A percentile compares a stretch with the other conserved stretches of the same genome.
Conservation (phyloP, 2,797 vertebrate genomes). For the Rhynchotus rufescens region DNA sequence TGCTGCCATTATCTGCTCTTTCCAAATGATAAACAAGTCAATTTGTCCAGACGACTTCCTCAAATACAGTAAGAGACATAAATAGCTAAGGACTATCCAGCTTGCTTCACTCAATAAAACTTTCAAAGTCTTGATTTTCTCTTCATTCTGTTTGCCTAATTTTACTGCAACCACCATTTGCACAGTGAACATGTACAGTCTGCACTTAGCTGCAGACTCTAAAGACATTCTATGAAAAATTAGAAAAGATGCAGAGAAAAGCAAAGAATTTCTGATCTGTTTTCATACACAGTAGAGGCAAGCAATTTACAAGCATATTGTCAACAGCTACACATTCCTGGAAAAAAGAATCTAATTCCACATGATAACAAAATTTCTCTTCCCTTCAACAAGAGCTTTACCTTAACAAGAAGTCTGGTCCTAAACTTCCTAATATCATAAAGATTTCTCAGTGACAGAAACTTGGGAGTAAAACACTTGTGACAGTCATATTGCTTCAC, state of each 20-base stretch:
- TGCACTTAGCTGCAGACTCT: not conserved
- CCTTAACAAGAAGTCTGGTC: not conserved
- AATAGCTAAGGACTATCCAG: not conserved
- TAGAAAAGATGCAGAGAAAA: not conserved
- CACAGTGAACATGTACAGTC: not conserved
- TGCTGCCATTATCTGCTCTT: not conserved
- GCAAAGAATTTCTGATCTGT: not conserved
- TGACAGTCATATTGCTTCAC: not conserved
- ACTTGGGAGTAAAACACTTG: not conserved
- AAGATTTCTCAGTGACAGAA: not conserved
- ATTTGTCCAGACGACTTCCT: not conserved
- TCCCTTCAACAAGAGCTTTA: not conserved
- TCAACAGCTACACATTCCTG: not conserved
- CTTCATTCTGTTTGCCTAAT: not conserved
- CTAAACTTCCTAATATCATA: not conserved
- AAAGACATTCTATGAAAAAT: not conserved
- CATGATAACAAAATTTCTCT: not conserved
- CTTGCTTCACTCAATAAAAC: not conserved
- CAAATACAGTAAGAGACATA: not conserved
- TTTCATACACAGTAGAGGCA: not conserved
- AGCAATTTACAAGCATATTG: not conserved
- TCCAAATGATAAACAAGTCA: not conserved
- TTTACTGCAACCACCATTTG: not conserved
- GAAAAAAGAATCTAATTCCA: not conserved
- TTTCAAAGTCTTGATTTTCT: not conserved